phyloP scores from a whole-genome alignment of 2,797 vertebrate genomes.

The Spheniscus humboldti region DNA sequence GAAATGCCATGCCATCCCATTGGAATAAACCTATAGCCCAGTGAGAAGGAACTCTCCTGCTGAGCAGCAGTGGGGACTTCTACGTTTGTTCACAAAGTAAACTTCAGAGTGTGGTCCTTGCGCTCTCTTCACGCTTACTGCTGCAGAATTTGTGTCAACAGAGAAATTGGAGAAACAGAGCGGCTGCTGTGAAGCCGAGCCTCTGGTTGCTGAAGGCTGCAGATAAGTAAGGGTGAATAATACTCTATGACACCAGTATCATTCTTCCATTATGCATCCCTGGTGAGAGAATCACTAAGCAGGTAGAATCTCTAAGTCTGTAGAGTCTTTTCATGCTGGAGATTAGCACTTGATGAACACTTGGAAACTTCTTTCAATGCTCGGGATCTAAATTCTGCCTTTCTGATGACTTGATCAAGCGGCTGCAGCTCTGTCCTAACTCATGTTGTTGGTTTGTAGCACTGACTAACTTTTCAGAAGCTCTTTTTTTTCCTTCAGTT shows the following conservation, averaged over 20 bases:
- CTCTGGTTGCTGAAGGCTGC: not conserved
- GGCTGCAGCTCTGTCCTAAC: not conserved
- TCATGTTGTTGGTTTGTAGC: not conserved
- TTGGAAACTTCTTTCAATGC: not conserved
- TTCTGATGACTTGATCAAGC: slow-evolving; percentile 6
- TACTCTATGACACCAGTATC: not conserved
- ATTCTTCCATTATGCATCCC: slow-evolving; percentile 15
- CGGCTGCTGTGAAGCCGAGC: not conserved
- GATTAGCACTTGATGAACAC: not conserved
- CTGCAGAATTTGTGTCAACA: not conserved
- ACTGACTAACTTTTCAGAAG: not conserved
- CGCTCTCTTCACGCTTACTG: not conserved
- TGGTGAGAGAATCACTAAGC: slow-evolving; percentile 30
- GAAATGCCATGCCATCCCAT: slow-evolving; percentile 35
- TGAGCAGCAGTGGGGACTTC: not conserved
- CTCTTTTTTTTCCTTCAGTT: not conserved
- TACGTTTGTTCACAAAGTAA: not conserved
- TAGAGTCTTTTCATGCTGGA: not conserved
- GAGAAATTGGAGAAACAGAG: not conserved
- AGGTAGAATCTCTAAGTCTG: not conserved
- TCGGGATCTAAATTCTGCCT: not conserved
- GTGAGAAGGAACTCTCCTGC: not conserved
- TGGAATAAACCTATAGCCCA: not conserved
- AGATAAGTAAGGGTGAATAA: not conserved
- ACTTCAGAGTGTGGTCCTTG: not conserved